A percentile compares a stretch with the other conserved stretches of the same genome.
Conservation (phyloP, 1,140 invertebrate genomes). For the Leptonema lineaticorne region DNA sequence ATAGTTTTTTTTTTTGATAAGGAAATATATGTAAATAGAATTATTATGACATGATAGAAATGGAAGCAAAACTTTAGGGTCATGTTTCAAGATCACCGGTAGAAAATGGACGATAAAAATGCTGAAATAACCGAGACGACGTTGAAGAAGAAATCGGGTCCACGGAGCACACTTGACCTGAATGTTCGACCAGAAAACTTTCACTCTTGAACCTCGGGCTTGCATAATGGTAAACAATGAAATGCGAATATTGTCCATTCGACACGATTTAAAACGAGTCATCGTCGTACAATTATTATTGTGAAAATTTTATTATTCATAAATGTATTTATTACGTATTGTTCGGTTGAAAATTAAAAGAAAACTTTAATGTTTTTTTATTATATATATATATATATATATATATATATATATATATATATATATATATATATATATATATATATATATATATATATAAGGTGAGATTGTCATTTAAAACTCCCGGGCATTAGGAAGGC, state of each 20-base stretch:
- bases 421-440: background rate
- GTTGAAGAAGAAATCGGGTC: slow-evolving; percentile 9
- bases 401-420: background rate
- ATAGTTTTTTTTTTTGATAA: too few species aligned
- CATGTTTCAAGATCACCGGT: slow-evolving; percentile 23
- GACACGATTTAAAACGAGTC: background rate
- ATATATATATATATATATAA: background rate
- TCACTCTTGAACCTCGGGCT: slow-evolving; percentile 6
- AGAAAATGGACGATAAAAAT: background rate
- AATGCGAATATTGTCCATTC: background rate
- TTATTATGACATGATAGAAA: background rate
- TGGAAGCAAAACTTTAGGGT: background rate
- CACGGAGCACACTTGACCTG: slow-evolving; percentile 20
- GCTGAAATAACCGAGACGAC: background rate
- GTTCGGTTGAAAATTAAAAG: too few species aligned
- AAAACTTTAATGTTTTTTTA: too few species aligned
- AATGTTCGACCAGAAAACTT: slow-evolving; percentile 9
- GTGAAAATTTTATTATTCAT: too few species aligned
- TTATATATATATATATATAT: background rate
- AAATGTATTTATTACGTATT: too few species aligned
- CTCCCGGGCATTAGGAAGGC: too few species aligned
- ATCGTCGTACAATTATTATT: too few species aligned
- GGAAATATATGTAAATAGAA: too few species aligned
- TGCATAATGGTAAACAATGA: slow-evolving; percentile 1
- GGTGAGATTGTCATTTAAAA: too few species aligned